A percentile compares a stretch with the other conserved stretches of the same genome.
Evolutionary conservation across 53 echinoderm and acorn worm species (phyloP).

Genomic region (Apostichopus leukothele): DNA sequence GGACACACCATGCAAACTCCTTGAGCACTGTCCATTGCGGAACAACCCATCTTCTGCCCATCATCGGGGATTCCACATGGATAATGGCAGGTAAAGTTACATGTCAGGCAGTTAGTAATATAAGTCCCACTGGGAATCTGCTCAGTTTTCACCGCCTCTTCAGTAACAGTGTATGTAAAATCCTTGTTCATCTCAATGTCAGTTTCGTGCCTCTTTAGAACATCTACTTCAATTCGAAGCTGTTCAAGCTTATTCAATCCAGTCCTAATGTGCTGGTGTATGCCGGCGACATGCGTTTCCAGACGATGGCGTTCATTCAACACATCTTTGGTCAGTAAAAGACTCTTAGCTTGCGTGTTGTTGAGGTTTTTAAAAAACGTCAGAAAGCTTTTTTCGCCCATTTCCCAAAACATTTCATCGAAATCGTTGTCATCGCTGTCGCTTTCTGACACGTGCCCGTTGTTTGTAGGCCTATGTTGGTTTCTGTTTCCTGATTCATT

Average conservation of each 20-base stretch:
- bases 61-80: conserved; percentile 46
- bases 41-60: conserved; percentile 34
- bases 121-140: conserved; percentile 17
- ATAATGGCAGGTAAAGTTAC: conserved; percentile 61
- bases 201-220: conserved; percentile 50
- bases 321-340: conserved; percentile 56
- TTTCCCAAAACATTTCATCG: conserved; percentile 49
- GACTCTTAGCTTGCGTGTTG: conserved; percentile 49
- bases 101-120: conserved; percentile 58
- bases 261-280: conserved; percentile 59
- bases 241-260: conserved; percentile 51
- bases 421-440: conserved; percentile 1
- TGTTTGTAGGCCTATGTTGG: neutral
- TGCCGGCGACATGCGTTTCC: conserved; percentile 53
- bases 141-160: conserved; percentile 32
- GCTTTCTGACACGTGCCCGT: neutral
- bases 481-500: neutral
- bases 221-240: conserved; percentile 39
- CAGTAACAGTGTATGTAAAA: conserved; percentile 52
- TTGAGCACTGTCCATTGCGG: neutral
- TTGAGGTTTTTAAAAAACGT: conserved; percentile 45
- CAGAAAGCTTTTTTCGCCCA: conserved; percentile 51
- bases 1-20: conserved; percentile 35
- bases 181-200: conserved; percentile 56
- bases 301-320: conserved; percentile 61